Evolutionary conservation across 2,888 invertebrate genomes (phyloP).

Genomic region (Chaitophorus viminalis): DNA sequence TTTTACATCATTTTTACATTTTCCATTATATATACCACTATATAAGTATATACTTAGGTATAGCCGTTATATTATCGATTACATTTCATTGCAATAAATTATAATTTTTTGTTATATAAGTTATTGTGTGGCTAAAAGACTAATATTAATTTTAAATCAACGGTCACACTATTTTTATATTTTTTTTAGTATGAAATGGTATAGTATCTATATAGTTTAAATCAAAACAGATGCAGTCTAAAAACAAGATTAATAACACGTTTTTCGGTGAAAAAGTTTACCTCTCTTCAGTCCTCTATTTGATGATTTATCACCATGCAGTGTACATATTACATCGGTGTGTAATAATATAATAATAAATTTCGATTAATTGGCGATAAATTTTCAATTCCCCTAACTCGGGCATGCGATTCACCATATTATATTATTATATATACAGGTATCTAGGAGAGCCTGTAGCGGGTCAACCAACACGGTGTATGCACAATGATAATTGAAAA

Average conservation of each 20-base stretch:
- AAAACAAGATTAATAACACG: slow-evolving; percentile 48
- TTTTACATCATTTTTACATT: no score
- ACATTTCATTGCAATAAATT: not conserved
- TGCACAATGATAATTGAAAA: slow-evolving; percentile 46
- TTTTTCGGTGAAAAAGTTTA: slow-evolving; percentile 26
- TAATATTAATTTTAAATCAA: not conserved
- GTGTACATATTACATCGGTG: slow-evolving; percentile 19
- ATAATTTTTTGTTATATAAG: not conserved
- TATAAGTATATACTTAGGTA: no score
- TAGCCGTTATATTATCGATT: no score
- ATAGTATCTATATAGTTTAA: not conserved
- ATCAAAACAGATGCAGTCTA: slow-evolving; percentile 21
- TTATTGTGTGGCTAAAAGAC: not conserved
- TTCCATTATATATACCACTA: no score
- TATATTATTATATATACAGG: not conserved
- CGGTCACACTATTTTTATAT: not conserved
- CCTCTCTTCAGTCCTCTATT: slow-evolving; percentile 10
- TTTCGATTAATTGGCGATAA: slow-evolving; percentile 61
- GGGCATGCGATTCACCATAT: not conserved
- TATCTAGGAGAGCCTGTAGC: slow-evolving; percentile 20
- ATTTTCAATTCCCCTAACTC: slow-evolving; percentile 49
- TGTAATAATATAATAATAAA: slow-evolving; percentile 54
- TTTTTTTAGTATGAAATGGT: not conserved
- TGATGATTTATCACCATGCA: slow-evolving; percentile 48
- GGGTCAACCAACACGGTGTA: slow-evolving; percentile 11